A percentile compares a stretch with the other conserved stretches of the same genome.
Conservation (phyloP, 1,140 invertebrate genomes). For the Procambarus clarkii region DNA sequence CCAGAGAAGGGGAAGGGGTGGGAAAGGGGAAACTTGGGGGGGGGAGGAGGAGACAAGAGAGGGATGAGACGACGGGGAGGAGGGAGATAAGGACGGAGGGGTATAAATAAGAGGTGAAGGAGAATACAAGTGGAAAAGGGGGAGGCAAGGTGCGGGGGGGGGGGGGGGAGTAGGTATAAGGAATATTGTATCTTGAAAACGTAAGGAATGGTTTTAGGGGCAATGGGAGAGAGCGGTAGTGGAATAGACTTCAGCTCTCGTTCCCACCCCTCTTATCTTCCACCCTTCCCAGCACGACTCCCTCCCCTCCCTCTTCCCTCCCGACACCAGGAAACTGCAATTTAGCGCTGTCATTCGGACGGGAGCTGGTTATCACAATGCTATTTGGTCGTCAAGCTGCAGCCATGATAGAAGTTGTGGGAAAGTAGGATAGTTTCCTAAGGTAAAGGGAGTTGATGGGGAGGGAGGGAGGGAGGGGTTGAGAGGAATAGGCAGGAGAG, state of each 20-base stretch:
- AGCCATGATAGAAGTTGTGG: constrained; percentile 42
- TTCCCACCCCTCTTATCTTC: too few species aligned
- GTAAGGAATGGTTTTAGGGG: neutral
- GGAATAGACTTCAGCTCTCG: too few species aligned
- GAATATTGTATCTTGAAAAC: neutral
- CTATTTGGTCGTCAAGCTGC: constrained; percentile 56
- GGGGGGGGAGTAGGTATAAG: neutral
- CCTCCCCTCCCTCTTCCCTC: too few species aligned
- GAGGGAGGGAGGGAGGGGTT: neutral
- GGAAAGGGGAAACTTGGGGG: too few species aligned
- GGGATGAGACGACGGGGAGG: too few species aligned
- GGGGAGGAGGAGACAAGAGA: too few species aligned
- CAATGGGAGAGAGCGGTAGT: too few species aligned
- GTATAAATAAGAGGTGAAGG: neutral
- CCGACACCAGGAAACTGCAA: constrained; percentile 9
- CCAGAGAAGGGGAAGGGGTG: too few species aligned
- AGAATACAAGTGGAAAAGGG: constrained; percentile 15
- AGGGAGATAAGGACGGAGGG: too few species aligned
- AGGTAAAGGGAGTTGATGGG: neutral
- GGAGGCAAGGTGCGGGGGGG: constrained; percentile 1
- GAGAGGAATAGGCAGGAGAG: neutral
- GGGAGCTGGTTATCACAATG: constrained; percentile 55
- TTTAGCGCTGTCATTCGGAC: constrained; percentile 47
- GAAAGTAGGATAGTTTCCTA: constrained; percentile 34
- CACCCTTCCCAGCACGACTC: too few species aligned